A percentile compares a stretch with the other conserved stretches of the same genome.
These are phyloP conservation scores for Bombus confusus DNA, from an alignment of 1,140 invertebrate genomes.

Conservation along the genomic window DNA sequence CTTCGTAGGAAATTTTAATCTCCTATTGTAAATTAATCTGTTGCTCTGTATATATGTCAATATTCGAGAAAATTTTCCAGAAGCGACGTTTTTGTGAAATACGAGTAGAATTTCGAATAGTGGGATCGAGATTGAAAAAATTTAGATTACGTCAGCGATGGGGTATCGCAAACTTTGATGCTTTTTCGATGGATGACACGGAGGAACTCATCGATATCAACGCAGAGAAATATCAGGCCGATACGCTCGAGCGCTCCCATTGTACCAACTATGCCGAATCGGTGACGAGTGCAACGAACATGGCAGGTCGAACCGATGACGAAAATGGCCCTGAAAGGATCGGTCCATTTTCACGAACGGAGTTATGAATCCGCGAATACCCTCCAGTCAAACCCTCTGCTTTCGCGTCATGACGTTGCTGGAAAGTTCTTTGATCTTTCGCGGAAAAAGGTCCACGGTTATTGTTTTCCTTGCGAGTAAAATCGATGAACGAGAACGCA, in stretches of 20 bases:
- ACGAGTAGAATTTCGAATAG: not conserved
- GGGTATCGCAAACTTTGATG: constrained; percentile 5
- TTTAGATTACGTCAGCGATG: not conserved
- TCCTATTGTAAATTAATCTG: too few species aligned
- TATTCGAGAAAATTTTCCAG: too few species aligned
- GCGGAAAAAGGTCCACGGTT: not conserved
- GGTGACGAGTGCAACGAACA: constrained; percentile 26
- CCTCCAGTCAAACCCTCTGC: not conserved
- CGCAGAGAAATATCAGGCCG: constrained; percentile 61
- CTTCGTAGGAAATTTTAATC: too few species aligned
- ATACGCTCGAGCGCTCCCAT: constrained; percentile 65
- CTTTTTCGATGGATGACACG: constrained; percentile 43
- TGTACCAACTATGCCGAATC: constrained; percentile 45
- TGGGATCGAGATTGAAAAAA: not conserved
- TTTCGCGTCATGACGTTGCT: not conserved
- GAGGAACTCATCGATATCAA: constrained; percentile 46
- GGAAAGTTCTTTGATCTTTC: constrained; percentile 1
- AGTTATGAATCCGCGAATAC: constrained; percentile 50
- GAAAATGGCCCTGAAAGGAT: constrained; percentile 57
- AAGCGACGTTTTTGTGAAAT: not conserved
- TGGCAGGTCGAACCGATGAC: constrained; percentile 43
- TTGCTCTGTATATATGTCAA: too few species aligned
- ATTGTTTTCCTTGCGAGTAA: not conserved
- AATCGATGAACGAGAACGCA: not conserved
- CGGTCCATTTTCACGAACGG: constrained; percentile 56